phyloP scores from a whole-genome alignment of 1,140 invertebrate genomes.

The Asobara japonica region DNA sequence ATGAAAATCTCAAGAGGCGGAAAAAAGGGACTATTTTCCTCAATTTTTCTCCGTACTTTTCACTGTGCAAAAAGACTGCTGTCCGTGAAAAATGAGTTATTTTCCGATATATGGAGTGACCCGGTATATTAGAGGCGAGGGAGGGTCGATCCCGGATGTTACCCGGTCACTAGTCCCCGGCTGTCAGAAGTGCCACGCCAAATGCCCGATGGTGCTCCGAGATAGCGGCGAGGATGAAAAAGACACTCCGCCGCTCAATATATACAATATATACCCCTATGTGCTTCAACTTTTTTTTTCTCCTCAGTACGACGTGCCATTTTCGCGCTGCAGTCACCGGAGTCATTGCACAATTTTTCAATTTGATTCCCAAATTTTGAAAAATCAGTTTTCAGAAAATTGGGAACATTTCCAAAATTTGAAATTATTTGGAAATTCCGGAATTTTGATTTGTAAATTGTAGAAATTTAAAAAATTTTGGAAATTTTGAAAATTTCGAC shows the following conservation, averaged over 20 bases:
- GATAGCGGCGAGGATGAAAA: conserved; percentile 12
- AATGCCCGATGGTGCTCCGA: conserved; percentile 14
- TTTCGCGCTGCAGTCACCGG: background rate
- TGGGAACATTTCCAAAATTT: too few relatives aligned
- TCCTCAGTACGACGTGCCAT: background rate
- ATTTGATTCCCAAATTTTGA: too few relatives aligned
- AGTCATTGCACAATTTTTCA: background rate
- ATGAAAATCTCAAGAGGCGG: background rate
- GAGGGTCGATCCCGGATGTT: conserved; percentile 10
- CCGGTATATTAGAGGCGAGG: background rate
- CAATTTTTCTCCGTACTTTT: background rate
- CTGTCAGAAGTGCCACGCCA: conserved; percentile 2
- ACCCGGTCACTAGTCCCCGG: conserved; percentile 5
- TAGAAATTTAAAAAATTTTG: too few relatives aligned
- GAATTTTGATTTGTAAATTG: too few relatives aligned
- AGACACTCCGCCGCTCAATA: conserved; percentile 10
- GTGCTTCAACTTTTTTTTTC: background rate
- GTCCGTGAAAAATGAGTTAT: conserved; percentile 7
- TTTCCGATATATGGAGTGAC: conserved; percentile 14
- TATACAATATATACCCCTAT: background rate
- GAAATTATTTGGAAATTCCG: too few relatives aligned
- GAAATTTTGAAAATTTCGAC: too few relatives aligned
- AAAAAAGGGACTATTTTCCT: background rate
- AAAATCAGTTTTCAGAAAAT: too few relatives aligned
- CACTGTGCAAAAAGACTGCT: background rate